phyloP scores from a whole-genome alignment of 2,113 vertebrate genomes.

The Dryoscopus gambensis region DNA sequence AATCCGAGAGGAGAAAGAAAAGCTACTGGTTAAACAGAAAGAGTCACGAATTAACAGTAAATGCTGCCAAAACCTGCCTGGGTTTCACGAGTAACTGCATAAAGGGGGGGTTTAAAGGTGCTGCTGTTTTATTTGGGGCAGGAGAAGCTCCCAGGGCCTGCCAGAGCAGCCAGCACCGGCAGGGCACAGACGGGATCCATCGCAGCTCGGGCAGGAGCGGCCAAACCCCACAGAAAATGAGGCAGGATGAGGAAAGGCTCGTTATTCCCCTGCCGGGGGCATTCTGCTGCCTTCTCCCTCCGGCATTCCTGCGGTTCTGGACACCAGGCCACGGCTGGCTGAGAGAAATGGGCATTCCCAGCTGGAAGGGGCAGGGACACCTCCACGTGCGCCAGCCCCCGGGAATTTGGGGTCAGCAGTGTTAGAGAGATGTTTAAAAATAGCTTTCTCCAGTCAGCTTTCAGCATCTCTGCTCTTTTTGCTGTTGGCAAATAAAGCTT shows the following conservation, averaged over 20 bases:
- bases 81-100: background rate
- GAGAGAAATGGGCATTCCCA: background rate
- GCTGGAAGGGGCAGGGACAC: background rate
- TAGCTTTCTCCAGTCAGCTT: background rate
- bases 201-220: background rate
- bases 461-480: background rate
- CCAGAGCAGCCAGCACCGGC: background rate
- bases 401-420: background rate
- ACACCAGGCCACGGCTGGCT: background rate
- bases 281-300: background rate
- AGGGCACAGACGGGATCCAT: background rate
- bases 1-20: background rate
- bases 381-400: rapidly evolving
- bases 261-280: background rate
- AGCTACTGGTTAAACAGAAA: slow-evolving; percentile 48
- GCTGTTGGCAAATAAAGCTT: rapidly evolving
- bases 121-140: background rate
- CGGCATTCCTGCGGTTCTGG: background rate
- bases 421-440: background rate
- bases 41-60: slow-evolving; percentile 12
- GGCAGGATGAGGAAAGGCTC: background rate
- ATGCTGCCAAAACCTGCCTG: slow-evolving; percentile 5
- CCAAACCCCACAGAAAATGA: background rate
- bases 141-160: background rate
- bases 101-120: background rate